Evolutionary conservation across 1,140 invertebrate species (phyloP).

Genomic region (Temnothorax longispinosus): DNA sequence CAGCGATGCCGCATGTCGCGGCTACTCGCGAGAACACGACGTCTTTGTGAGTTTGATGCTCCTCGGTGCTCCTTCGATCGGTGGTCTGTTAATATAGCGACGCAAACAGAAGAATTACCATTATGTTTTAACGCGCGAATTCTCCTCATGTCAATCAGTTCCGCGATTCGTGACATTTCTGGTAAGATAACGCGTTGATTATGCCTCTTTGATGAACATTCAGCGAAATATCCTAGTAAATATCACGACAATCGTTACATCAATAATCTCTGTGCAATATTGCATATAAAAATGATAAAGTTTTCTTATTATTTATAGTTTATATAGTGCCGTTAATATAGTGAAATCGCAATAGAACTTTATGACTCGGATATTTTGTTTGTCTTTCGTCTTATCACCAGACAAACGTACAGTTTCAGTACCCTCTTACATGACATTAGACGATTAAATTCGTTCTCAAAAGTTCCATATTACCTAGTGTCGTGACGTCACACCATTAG

Average conservation of each 20-base stretch:
- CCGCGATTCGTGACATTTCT: background rate
- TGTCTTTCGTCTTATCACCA: constrained; percentile 36
- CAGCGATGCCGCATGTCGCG: background rate
- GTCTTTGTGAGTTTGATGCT: background rate
- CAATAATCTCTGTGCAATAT: background rate
- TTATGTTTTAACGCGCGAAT: background rate
- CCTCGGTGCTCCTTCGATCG: background rate
- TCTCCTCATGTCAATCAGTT: background rate
- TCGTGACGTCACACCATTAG: constrained; percentile 54
- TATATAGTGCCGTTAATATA: background rate
- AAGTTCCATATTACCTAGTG: constrained; percentile 28
- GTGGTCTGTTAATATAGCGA: background rate
- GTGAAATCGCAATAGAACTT: background rate
- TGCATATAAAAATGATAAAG: background rate
- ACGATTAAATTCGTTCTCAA: constrained; percentile 49
- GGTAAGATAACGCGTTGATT: background rate
- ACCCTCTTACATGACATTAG: constrained; percentile 36
- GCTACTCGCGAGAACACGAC: background rate
- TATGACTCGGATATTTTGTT: constrained; percentile 15
- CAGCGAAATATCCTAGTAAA: background rate
- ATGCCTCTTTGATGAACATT: background rate
- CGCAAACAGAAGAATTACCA: background rate
- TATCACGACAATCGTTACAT: background rate
- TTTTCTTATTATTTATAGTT: background rate
- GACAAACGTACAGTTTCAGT: background rate